A percentile compares a stretch with the other conserved stretches of the same genome.
These are phyloP conservation scores for Masticophis lateralis DNA, from an alignment of 2,797 vertebrate genomes.

Conservation along the genomic window DNA sequence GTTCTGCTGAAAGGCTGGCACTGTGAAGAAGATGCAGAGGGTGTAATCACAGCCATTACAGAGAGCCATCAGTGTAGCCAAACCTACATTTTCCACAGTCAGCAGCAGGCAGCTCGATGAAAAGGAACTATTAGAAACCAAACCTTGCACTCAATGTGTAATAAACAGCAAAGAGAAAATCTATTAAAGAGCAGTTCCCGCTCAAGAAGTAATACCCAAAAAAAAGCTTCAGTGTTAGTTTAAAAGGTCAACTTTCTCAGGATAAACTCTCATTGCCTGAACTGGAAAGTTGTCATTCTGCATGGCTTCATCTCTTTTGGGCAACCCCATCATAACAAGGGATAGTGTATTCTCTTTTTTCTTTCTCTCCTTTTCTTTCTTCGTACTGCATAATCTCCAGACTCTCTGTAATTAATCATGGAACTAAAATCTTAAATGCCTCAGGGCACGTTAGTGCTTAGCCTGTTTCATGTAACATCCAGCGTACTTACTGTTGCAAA, in stretches of 20 bases:
- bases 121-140: slow-evolving; percentile 71
- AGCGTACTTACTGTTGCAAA: neutral
- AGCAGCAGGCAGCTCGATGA: slow-evolving; percentile 69
- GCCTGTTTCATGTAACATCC: neutral
- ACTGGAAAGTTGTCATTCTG: slow-evolving; percentile 49
- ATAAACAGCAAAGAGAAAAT: slow-evolving; percentile 61
- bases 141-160: slow-evolving; percentile 63
- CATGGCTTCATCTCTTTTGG: slow-evolving; percentile 9
- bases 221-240: slow-evolving; percentile 29
- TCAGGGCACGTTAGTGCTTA: neutral
- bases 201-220: slow-evolving; percentile 33
- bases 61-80: slow-evolving; percentile 71
- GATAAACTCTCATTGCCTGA: slow-evolving; percentile 25
- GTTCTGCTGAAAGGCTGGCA: slow-evolving; percentile 72
- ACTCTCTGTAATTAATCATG: slow-evolving; percentile 36
- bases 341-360: neutral
- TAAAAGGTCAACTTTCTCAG: slow-evolving; percentile 53
- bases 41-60: slow-evolving; percentile 81
- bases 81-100: slow-evolving; percentile 75
- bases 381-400: slow-evolving; percentile 22
- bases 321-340: neutral
- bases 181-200: slow-evolving; percentile 58
- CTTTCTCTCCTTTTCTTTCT: slow-evolving; percentile 16
- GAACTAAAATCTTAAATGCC: neutral
- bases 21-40: slow-evolving; percentile 73